Evolutionary conservation across 2,888 invertebrate genomes (phyloP), one percentile per base, ranked within the genome.

Genomic region (Pachymerium ferrugineum): DNA sequence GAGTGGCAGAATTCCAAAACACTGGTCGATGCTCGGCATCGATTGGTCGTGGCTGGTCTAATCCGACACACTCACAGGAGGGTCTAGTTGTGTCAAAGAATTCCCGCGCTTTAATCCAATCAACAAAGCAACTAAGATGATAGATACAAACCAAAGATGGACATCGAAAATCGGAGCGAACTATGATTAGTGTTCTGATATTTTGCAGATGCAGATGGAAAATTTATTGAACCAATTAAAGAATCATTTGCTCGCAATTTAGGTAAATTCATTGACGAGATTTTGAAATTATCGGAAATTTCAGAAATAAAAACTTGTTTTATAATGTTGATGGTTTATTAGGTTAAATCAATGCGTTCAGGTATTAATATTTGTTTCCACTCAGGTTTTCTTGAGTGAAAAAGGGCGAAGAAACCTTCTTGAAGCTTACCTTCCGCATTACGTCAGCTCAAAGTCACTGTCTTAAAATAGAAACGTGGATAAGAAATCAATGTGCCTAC

Each of bases 11-110:
- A 62, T 62, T 62, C 62, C 62, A 62, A 62, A 62, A 62, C 25
- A 62, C 62, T 62, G 62, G 62, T 62, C 62, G 62, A 62, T 62
- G 62, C 62, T 62, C 62, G 62, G 62, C 62, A 62, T 62, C 62
- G 62, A 62, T 62, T 62, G 62, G 62, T 62, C 62, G 22, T 62
- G 62, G 62, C 62, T 62, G 62, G 62, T 62, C 62, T 62, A 62
- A 62, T 62, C 62, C 62, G 62, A 62, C 62, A 62, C 22, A 62
- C 62, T 25, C 62, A 62, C 25, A 25, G 62, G 62, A 28, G 25
- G 62, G 25, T 28, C 2, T 25, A 28, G 62, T 62, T 62, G 62
- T 62, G 62, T 62, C 62, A 62, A 62, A 62, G 62, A 62, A 62
- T 62, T 22, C 62, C 22, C 62, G 62, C 62, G 62, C 62, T 62